Percentiles rank a stretch among this genome's conserved stretches.
Conservation (phyloP, 2,888 invertebrate species). For the Gandaritis pyraliata region DNA sequence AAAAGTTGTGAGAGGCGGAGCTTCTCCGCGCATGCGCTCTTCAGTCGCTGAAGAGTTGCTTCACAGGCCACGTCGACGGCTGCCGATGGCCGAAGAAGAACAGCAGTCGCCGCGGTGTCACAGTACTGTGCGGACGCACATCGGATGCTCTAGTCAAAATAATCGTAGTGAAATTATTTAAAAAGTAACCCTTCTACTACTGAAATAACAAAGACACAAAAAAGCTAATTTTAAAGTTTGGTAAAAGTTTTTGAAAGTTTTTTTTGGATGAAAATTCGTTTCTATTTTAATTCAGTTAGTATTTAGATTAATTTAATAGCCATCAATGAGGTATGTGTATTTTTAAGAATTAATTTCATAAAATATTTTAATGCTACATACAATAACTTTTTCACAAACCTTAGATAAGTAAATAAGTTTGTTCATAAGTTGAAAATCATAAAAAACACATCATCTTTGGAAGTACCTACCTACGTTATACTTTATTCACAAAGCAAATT, state of each 20-base stretch:
- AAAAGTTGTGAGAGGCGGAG: slow-evolving; percentile 76
- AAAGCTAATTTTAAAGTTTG: slow-evolving; percentile 49
- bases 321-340: slow-evolving; percentile 29
- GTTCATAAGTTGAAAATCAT: too few species aligned
- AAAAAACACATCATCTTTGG: too few species aligned
- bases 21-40: slow-evolving; percentile 64
- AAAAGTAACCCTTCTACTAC: slow-evolving; percentile 27
- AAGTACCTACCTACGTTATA: too few species aligned
- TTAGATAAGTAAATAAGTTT: too few species aligned
- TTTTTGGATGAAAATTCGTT: slow-evolving; percentile 53
- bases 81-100: slow-evolving; percentile 52
- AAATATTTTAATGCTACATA: not conserved
- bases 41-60: slow-evolving; percentile 70
- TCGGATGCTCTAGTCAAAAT: slow-evolving; percentile 59
- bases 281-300: slow-evolving; percentile 34
- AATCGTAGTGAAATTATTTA: slow-evolving; percentile 52
- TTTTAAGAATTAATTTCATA: not conserved
- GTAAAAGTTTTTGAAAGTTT: slow-evolving; percentile 49
- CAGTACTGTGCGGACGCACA: slow-evolving; percentile 69
- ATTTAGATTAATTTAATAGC: slow-evolving; percentile 3
- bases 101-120: slow-evolving; percentile 73
- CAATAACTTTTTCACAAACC: not conserved
- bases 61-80: slow-evolving; percentile 61
- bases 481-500: too few species aligned
- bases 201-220: slow-evolving; percentile 30